phyloP scores from a whole-genome alignment of 2,888 invertebrate genomes.

The Anticlea derivata region DNA sequence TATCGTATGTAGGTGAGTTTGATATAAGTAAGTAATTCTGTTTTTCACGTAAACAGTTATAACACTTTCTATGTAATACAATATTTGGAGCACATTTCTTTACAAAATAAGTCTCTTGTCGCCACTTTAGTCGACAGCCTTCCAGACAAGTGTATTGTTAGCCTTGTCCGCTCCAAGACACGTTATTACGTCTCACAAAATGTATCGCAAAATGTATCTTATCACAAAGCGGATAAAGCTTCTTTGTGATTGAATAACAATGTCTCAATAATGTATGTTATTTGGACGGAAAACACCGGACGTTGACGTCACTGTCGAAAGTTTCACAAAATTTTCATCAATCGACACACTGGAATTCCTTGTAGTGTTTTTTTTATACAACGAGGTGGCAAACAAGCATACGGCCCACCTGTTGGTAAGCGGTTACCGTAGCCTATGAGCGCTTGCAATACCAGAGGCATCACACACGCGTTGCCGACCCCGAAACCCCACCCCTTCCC shows the following conservation, averaged over 20 bases:
- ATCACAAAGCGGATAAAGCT: constrained; percentile 5
- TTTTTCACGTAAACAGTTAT: neutral
- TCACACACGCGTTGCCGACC: no score
- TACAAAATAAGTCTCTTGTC: constrained; percentile 28
- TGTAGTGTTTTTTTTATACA: no score
- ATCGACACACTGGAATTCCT: no score
- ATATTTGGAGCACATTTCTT: constrained; percentile 1
- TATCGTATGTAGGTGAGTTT: no score
- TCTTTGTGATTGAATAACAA: constrained; percentile 1
- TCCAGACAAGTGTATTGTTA: constrained; percentile 33
- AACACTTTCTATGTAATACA: neutral
- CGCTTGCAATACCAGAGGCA: no score
- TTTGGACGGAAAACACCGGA: neutral
- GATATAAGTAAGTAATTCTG: no score
- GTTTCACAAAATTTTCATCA: neutral
- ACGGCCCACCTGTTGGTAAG: no score
- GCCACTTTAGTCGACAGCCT: constrained; percentile 25
- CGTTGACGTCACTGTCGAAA: neutral
- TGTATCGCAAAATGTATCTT: constrained; percentile 10
- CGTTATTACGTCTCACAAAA: constrained; percentile 9
- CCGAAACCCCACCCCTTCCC: no score
- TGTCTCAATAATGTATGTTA: constrained; percentile 1
- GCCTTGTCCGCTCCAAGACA: constrained; percentile 20
- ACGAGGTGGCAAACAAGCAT: no score
- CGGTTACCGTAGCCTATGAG: no score